Evolutionary conservation across 2,888 invertebrate genomes (phyloP).

Genomic region (Chelonus formosanus): DNA sequence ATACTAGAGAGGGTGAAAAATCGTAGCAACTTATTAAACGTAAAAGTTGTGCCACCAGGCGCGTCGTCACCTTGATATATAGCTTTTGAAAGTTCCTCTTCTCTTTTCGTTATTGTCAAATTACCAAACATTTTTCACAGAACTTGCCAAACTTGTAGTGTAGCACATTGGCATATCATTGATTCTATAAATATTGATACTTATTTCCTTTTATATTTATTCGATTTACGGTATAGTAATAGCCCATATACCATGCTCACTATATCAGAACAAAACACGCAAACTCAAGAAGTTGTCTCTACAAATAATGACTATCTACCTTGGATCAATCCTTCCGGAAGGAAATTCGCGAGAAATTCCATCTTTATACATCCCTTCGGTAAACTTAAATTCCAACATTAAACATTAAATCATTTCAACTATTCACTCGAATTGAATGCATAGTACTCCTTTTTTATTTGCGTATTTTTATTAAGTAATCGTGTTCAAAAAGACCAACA

Average conservation of each 20-base stretch:
- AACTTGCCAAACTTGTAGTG: conserved; percentile 34
- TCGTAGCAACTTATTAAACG: conserved; percentile 61
- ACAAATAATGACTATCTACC: conserved; percentile 5
- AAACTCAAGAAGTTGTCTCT: background rate
- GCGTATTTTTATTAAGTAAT: no score
- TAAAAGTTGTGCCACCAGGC: conserved; percentile 52
- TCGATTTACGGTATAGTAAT: no score
- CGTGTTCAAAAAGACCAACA: no score
- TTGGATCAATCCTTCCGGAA: conserved; percentile 4
- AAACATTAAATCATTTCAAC: conserved; percentile 18
- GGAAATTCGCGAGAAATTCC: conserved; percentile 24
- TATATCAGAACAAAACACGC: conserved; percentile 18
- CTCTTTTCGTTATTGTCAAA: conserved; percentile 45
- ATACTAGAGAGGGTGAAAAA: conserved; percentile 53
- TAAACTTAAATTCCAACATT: conserved; percentile 18
- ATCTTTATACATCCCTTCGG: conserved; percentile 21
- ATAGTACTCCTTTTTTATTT: no score
- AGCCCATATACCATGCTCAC: background rate
- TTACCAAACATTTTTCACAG: conserved; percentile 46
- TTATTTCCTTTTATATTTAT: background rate
- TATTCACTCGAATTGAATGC: conserved; percentile 4
- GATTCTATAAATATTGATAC: background rate
- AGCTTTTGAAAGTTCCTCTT: conserved; percentile 38
- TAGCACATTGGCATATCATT: no score
- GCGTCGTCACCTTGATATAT: conserved; percentile 51